These are phyloP conservation scores for Cydia strobilella DNA, from an alignment of 1,140 invertebrate species.

Conservation along the genomic window DNA sequence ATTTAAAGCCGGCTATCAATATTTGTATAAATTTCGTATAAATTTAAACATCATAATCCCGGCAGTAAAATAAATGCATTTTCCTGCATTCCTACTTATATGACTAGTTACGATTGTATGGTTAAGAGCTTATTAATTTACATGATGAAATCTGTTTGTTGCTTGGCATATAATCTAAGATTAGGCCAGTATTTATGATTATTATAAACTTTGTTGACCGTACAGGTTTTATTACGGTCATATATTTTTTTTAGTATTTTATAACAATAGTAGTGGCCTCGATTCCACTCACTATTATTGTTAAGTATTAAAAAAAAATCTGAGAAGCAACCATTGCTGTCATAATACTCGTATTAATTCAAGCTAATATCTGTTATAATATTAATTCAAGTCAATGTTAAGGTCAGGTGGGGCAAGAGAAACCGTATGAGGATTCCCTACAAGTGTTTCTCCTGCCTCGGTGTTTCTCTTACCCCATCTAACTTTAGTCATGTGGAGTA, in stretches of 20 bases:
- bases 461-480: too few relatives aligned
- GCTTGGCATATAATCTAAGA: slow-evolving; percentile 21
- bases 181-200: slow-evolving; percentile 28
- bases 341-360: too few relatives aligned
- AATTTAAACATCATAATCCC: slow-evolving; percentile 5
- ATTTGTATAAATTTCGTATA: neutral
- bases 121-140: slow-evolving; percentile 20
- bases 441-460: too few relatives aligned
- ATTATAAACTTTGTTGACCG: slow-evolving; percentile 22
- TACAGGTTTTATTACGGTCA: slow-evolving; percentile 10
- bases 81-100: slow-evolving; percentile 9
- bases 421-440: too few relatives aligned
- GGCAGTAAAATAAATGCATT: neutral
- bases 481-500: too few relatives aligned
- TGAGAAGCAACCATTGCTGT: slow-evolving; percentile 8
- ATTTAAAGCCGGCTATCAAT: neutral
- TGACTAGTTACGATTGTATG: slow-evolving; percentile 7
- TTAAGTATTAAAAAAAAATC: too few relatives aligned
- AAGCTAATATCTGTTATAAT: too few relatives aligned
- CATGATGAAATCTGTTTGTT: slow-evolving; percentile 4
- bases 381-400: too few relatives aligned
- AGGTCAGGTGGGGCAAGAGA: too few relatives aligned
- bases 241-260: slow-evolving; percentile 21
- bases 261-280: too few relatives aligned
- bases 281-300: too few relatives aligned